Base-by-base conservation (phyloP, 2,888 invertebrate species). In the Aphidius colemani region DNA sequence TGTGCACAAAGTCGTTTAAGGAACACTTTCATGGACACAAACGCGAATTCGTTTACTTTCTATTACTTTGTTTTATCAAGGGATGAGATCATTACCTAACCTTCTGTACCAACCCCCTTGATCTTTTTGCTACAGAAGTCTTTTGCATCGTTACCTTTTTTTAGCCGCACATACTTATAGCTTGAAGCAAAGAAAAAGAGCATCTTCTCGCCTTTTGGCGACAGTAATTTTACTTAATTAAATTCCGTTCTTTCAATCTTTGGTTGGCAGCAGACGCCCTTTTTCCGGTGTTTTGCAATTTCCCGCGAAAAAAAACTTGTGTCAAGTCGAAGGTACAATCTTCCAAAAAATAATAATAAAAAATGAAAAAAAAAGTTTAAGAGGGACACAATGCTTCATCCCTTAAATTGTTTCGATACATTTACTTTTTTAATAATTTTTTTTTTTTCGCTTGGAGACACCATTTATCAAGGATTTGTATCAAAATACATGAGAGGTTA, bases 221-320 rank as follows among this genome's bases (percentile, higher is more conserved):
- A 72, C 71, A 72, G 71, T 72, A 72, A 72, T 72, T 72, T 72
- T 69, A 71, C 71, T 82, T 82, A 82, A 82, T 82, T 82, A 82
- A 82, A 82, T 82, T 82, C 82, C 82, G 80, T 80, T 82, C 81
- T 80, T 78, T 79, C 78, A 74, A 73, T 53, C 74, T 74, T 72
- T 74, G 64, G 67, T 11, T 51, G 60, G 63, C 30, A 53, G 53
- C 11, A 53, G 67, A 39, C 61, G 41, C 51, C 44, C 13, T 58
- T 59, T 59, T 59, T 59, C 18, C 30, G 41, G 61, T 46, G 61
- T 61, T 61, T 61, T 56, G 50, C 59, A 56, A 59, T 64, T 61
- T 65, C 56, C 61, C 43, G 46, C 45, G 41, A 40, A 55, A 64
- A 59, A 46, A 53, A 39, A 11, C 39, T 45, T 30, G 30, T 45